phyloP scores from a whole-genome alignment of 2,888 invertebrate species.

The Campaea margaritaria region DNA sequence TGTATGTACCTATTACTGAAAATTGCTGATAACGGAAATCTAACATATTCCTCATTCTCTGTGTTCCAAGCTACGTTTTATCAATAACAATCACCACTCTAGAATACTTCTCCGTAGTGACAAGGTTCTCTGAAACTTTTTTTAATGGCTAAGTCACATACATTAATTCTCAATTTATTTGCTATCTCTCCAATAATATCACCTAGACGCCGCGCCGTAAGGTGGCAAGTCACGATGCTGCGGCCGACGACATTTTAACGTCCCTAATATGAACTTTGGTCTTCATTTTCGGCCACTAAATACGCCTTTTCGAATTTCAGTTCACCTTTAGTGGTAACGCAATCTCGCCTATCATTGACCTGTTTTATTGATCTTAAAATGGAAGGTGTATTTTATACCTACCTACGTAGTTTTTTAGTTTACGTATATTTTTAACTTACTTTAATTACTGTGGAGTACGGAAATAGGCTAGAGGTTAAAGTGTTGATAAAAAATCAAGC shows the following conservation, averaged over 20 bases:
- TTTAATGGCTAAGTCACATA: no score
- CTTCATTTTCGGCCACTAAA: conserved; percentile 51
- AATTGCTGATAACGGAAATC: no score
- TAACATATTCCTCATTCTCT: no score
- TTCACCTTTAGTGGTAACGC: conserved; percentile 58
- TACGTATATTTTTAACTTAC: background rate
- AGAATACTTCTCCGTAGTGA: no score
- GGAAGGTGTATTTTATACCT: no score
- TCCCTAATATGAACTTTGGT: conserved; percentile 57
- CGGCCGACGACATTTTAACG: conserved; percentile 62
- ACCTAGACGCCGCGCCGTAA: conserved; percentile 48
- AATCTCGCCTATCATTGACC: conserved; percentile 51
- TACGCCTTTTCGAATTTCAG: conserved; percentile 71
- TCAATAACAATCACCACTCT: no score
- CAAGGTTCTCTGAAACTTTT: no score
- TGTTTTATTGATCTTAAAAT: conserved; percentile 45
- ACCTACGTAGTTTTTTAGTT: no score
- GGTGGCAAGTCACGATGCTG: conserved; percentile 53
- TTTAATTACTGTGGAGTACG: background rate
- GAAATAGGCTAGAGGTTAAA: no score
- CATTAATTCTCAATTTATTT: conserved; percentile 9
- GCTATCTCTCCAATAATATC: conserved; percentile 43
- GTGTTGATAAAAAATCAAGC: no score
- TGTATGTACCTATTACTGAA: no score
- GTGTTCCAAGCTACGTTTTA: no score